These are phyloP conservation scores for Melinaea marsaeus DNA, from an alignment of 2,888 invertebrate species.

Conservation along the genomic window DNA sequence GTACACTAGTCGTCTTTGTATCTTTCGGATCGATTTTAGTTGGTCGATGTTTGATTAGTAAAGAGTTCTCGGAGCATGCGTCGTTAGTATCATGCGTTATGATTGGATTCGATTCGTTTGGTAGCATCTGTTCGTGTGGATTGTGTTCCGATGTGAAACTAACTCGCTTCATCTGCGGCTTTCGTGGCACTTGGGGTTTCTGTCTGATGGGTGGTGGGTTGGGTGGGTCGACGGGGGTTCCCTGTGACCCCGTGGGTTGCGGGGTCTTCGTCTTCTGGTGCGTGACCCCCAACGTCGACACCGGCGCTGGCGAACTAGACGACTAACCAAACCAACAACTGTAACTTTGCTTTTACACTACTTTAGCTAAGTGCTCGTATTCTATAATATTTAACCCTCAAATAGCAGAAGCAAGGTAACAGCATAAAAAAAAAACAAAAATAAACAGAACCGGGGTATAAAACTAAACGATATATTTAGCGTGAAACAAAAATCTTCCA, in stretches of 20 bases:
- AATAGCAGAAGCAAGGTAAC: constrained; percentile 61
- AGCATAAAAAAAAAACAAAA: constrained; percentile 39
- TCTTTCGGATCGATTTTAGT: constrained; percentile 51
- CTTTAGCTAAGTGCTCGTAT: constrained; percentile 23
- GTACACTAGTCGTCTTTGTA: constrained; percentile 54
- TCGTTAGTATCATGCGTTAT: constrained; percentile 66
- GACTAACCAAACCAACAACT: constrained; percentile 73
- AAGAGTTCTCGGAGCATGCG: constrained; percentile 67
- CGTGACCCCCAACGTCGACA: constrained; percentile 62
- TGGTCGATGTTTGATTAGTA: constrained; percentile 65
- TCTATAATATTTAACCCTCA: constrained; percentile 5
- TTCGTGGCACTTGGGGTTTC: constrained; percentile 71
- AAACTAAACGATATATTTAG: constrained; percentile 41
- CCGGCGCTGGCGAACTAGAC: constrained; percentile 63
- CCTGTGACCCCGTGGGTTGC: constrained; percentile 36
- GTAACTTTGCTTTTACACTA: constrained; percentile 46
- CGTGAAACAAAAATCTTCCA: constrained; percentile 67
- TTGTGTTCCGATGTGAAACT: constrained; percentile 67
- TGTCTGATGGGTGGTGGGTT: constrained; percentile 50
- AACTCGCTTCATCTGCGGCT: constrained; percentile 73
- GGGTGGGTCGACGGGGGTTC: constrained; percentile 44
- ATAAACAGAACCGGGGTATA: constrained; percentile 36
- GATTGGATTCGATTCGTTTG: constrained; percentile 45
- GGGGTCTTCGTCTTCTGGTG: constrained; percentile 57
- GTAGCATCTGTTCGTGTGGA: constrained; percentile 44